Evolutionary conservation across 2,888 invertebrate genomes (phyloP).

Genomic region (Lasius platythorax): DNA sequence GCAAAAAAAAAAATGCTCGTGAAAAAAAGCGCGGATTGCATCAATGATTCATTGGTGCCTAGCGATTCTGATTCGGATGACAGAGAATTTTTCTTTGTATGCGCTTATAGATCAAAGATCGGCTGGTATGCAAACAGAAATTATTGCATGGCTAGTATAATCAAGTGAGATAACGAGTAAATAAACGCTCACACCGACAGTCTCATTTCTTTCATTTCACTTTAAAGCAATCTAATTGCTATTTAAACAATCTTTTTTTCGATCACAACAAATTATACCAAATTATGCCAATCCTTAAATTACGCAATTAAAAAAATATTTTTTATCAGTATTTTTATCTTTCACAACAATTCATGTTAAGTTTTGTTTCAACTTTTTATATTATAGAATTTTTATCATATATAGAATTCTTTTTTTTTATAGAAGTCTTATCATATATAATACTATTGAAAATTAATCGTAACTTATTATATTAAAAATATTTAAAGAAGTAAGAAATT

Average conservation of each 20-base stretch:
- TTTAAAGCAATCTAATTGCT: neutral
- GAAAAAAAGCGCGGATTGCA: constrained; percentile 38
- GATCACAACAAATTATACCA: neutral
- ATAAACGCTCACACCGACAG: constrained; percentile 15
- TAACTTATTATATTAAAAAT: neutral
- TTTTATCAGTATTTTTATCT: neutral
- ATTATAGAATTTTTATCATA: neutral
- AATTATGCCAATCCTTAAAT: neutral
- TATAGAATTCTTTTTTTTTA: too few species aligned
- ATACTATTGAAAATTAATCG: neutral
- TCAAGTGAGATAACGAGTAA: constrained; percentile 37
- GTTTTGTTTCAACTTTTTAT: neutral
- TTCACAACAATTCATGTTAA: neutral
- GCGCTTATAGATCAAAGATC: constrained; percentile 28
- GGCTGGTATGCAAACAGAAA: neutral
- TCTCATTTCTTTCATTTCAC: constrained; percentile 8
- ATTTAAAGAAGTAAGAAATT: neutral
- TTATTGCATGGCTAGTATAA: constrained; percentile 48
- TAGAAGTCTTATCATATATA: neutral
- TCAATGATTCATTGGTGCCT: neutral
- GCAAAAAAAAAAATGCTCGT: constrained; percentile 37
- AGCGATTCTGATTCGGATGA: constrained; percentile 4
- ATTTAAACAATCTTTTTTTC: constrained; percentile 3
- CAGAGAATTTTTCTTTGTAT: neutral
- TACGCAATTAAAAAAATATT: neutral